Conservation (phyloP, 2,113 vertebrate genomes). For the Struthidea cinerea region DNA sequence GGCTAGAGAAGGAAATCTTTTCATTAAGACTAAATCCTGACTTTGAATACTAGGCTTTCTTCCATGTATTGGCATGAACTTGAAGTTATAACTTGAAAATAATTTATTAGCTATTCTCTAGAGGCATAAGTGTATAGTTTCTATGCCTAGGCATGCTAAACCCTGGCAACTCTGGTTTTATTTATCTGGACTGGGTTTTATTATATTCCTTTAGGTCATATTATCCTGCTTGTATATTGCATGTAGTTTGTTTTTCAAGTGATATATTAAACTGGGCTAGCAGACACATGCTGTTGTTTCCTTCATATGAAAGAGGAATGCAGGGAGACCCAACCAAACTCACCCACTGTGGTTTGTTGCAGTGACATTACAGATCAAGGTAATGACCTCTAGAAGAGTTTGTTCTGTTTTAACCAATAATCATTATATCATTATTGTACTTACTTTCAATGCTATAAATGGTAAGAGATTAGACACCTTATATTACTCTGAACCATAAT, state of each 20-base stretch:
- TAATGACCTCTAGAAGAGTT: constrained; percentile 26
- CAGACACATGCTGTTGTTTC: constrained; percentile 53
- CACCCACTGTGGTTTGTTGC: constrained; percentile 4
- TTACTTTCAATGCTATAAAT: constrained; percentile 28
- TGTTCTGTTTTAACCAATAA: constrained; percentile 53
- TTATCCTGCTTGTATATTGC: constrained; percentile 35
- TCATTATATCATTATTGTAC: constrained; percentile 25
- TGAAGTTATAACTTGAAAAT: constrained; percentile 25
- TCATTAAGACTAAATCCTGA: background rate
- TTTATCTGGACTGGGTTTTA: constrained; percentile 52
- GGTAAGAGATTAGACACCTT: constrained; percentile 41
- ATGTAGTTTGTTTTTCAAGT: constrained; percentile 55
- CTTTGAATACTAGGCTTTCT: background rate
- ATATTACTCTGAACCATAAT: constrained; percentile 45
- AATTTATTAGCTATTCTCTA: constrained; percentile 49
- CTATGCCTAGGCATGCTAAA: constrained; percentile 49
- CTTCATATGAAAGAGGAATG: constrained; percentile 15
- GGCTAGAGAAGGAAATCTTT: background rate
- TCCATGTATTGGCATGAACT: background rate
- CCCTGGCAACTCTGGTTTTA: constrained; percentile 55
- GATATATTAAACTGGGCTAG: constrained; percentile 40
- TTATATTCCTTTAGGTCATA: constrained; percentile 47
- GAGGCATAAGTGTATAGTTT: background rate
- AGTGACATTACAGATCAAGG: constrained; percentile 13
- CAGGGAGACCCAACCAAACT: constrained; percentile 37